A percentile compares a stretch with the other conserved stretches of the same genome.
Conservation (phyloP, 2,113 vertebrate genomes). For the Chunga burmeisteri region DNA sequence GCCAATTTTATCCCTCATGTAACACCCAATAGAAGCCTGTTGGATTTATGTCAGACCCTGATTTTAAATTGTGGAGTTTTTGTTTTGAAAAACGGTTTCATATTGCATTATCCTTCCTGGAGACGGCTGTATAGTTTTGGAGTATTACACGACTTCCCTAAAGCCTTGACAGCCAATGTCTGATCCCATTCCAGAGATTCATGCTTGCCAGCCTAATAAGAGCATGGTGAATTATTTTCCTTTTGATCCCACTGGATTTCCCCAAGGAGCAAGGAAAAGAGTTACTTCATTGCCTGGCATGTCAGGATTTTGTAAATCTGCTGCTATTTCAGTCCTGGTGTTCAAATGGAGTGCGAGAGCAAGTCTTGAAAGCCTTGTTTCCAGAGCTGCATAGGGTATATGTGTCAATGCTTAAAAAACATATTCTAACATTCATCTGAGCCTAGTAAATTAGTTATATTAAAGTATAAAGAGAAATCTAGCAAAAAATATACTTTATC, state of each 20-base stretch:
- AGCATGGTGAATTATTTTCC: neutral
- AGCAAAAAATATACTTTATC: neutral
- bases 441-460: neutral
- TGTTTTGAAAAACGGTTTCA: neutral
- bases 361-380: slow-evolving; percentile 8
- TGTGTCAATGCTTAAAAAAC: neutral
- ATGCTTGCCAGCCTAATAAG: slow-evolving; percentile 31
- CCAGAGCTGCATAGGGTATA: neutral
- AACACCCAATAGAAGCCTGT: neutral
- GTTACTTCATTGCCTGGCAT: slow-evolving; percentile 34
- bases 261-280: neutral
- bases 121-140: neutral
- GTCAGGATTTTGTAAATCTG: neutral
- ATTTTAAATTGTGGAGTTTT: neutral
- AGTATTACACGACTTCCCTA: neutral
- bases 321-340: neutral
- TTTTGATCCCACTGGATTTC: slow-evolving; percentile 33
- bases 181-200: slow-evolving; percentile 33
- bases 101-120: neutral
- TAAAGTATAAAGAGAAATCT: neutral
- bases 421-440: neutral
- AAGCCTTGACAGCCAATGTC: neutral
- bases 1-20: neutral
- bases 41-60: neutral
- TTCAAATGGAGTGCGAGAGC: neutral